Percentiles rank a stretch among this genome's conserved stretches.
These are phyloP conservation scores for Helicolenus hilgendorfi DNA, from an alignment of 2,797 vertebrate genomes.

Conservation along the genomic window DNA sequence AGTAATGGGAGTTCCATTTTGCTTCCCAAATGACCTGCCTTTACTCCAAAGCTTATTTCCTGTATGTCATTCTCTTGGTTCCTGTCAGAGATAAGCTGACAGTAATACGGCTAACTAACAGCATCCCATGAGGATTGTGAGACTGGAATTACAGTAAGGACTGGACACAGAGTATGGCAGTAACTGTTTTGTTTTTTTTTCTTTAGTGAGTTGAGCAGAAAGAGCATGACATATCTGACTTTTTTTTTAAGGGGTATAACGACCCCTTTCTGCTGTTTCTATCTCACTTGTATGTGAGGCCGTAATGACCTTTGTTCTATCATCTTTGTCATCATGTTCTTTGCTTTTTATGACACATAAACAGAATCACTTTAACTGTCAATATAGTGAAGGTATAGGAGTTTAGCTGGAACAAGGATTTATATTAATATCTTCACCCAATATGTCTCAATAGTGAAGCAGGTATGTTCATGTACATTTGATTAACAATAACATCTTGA, in stretches of 20 bases:
- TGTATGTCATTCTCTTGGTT: slow-evolving; percentile 58
- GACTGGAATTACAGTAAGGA: slow-evolving; percentile 18
- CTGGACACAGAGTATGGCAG: slow-evolving; percentile 23
- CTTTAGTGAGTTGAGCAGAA: not conserved
- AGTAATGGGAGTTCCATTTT: slow-evolving; percentile 75
- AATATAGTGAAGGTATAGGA: not conserved
- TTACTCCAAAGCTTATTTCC: slow-evolving; percentile 56
- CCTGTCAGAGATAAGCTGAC: slow-evolving; percentile 67
- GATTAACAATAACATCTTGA: not conserved
- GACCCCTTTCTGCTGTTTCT: not conserved
- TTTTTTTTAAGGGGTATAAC: not conserved
- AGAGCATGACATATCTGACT: not conserved
- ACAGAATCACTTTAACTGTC: not conserved
- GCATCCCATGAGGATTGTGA: slow-evolving; percentile 36
- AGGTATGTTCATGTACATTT: not conserved
- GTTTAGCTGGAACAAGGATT: not conserved
- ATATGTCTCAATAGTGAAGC: too few species aligned
- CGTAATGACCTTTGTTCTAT: not conserved
- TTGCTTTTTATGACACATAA: not conserved
- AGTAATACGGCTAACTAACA: slow-evolving; percentile 71
- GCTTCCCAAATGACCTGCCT: slow-evolving; percentile 63
- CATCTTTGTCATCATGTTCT: not conserved
- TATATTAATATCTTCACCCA: too few species aligned
- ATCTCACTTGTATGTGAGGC: not conserved
- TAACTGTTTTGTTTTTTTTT: not conserved